Evolutionary conservation across 2,797 vertebrate genomes (phyloP), one percentile per base, ranked within the genome.

Genomic region (Apogon hyalosoma): DNA sequence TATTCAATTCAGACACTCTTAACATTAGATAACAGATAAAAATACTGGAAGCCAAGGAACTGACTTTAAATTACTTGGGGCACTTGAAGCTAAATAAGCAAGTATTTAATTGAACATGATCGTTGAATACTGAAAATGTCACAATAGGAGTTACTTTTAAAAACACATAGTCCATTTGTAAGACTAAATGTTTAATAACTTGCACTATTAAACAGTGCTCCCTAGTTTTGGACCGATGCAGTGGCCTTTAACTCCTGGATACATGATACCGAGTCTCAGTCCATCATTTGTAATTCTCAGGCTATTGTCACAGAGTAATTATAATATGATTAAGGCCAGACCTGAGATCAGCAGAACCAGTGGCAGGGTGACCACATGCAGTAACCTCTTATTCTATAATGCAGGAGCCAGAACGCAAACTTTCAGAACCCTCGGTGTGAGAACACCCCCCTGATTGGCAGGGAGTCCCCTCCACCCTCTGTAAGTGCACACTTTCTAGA

Each of bases 381-480:
- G 92, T 93, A 93, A 93, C 92, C 88, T 92, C 86, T 92, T 75
- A 89, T 92, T 92, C 89, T 90, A 80, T 87, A 83, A 92, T 54
- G 80, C 92, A 99, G 97, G 97, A 99, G 95, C 94, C 98, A 99
- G 95, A 99, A 98, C 84, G 95, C 97, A 94, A 98, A 99, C 92
- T 99, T 99, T 95, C 97, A 98, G 95, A 99, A 97, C 86, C 97
- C 98, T 77, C 97, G 98, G 90, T 99, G 98, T 93, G 98, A 99
- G 96, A 99, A 98, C 93, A 99, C 98, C 79, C 98, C 98, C 77
- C 94, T 99, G 95, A 99, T 99, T 91, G 98, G 97, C 91, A 96
- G 97, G 85, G 97, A 99, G 94, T 99, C 98, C 89, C 98, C 98
- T 88, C 98, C 98, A 86, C 98, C 98, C 90, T 98, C 97, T 94